Evolutionary conservation across 2,113 vertebrate genomes (phyloP).

Genomic region (Camelus dromedarius): DNA sequence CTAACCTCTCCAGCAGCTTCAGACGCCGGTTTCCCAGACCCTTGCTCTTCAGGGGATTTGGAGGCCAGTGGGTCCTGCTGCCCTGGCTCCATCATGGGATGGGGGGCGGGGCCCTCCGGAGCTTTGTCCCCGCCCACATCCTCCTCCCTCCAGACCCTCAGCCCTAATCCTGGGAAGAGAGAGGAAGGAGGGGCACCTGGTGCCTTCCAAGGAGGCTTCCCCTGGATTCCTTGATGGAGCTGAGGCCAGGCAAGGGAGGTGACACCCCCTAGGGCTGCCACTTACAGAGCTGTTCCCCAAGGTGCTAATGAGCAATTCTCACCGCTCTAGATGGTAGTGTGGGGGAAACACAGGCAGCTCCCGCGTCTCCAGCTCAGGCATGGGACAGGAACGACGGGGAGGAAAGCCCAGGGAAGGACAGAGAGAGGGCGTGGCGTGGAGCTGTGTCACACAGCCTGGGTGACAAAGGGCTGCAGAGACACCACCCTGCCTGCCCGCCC

Average conservation of each 20-base stretch:
- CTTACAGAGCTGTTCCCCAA: background rate
- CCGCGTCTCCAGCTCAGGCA: background rate
- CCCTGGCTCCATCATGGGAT: background rate
- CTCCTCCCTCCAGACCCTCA: background rate
- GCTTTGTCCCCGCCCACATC: rapidly evolving
- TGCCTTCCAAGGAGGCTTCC: background rate
- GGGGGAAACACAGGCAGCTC: background rate
- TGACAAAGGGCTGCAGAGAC: too few relatives aligned
- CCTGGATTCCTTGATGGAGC: background rate
- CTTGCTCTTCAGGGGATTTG: background rate
- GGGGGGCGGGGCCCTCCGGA: rapidly evolving
- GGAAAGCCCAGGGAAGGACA: background rate
- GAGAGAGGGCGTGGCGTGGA: background rate
- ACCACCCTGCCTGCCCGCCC: too few relatives aligned
- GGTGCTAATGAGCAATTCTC: background rate
- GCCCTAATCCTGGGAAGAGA: background rate
- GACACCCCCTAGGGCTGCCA: background rate
- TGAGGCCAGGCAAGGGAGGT: background rate
- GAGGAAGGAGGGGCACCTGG: background rate
- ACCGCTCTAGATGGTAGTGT: rapidly evolving
- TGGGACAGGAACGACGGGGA: background rate
- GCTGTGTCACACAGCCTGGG: background rate
- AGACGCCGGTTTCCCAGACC: background rate
- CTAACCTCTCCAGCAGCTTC: background rate
- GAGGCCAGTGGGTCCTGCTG: background rate